Base-by-base conservation (phyloP, 2,797 vertebrate species). In the Spatula clypeata region DNA sequence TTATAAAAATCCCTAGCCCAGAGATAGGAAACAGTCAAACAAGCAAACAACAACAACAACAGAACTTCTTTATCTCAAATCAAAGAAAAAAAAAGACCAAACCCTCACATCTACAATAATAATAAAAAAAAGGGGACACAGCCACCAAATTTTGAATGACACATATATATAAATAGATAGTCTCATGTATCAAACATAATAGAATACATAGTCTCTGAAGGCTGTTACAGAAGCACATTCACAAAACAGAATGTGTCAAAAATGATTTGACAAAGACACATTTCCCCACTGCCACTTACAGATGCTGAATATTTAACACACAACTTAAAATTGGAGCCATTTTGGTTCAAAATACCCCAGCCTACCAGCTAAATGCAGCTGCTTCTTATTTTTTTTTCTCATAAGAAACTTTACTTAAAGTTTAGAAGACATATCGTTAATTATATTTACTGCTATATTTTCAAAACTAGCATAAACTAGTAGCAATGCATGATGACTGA, bases 251-350 rank as follows among this genome's bases (percentile, higher is more conserved):
- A 73, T 20, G 18, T 76, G 36, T 75, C 31, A 82, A 94, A 84
- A 23, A 0, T 47, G 65, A 23, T 85, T 73, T 80, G 60, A 74
- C 60, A 60, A 10, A 74, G 77, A 76, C 27, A 58, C 5, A 47
- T 82, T 70, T 85, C 21, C 31, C 61, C 61, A 84, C 70, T 94
- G 73, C 73, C 70, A 64, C 49, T 87, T 86, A 58, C 5, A 93
- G 92, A 88, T 77, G 67, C 42, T 32, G 53, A 90, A 80, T 83
- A 86, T 92, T 90, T 75, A 94, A 67, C 31, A 26, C 18, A 38
- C 4, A 86, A 57, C 53, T 1, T 44, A 66, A 66, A 83, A 55
- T 5, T 21, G 57, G 60, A 91, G 11, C 3, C 31, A 18, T 88
- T 82, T 84, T 42, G 1, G n/a, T 65, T 77, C 38, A 36, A 34